Base-by-base conservation (phyloP, 2,113 vertebrate genomes). In the Rana temporaria region DNA sequence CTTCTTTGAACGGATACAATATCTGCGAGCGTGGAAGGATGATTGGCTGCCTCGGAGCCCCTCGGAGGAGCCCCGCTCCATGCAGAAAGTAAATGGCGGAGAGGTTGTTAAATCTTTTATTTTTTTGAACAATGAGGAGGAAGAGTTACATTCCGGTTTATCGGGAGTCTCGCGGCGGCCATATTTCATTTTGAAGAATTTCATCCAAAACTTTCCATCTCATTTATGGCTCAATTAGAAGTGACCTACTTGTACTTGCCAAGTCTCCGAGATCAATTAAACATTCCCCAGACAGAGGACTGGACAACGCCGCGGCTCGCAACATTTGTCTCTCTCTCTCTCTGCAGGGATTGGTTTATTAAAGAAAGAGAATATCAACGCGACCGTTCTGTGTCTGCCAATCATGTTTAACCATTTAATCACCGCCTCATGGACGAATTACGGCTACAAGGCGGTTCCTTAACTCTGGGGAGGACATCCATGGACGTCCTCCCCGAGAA, bases 161-260 rank as follows among this genome's bases (percentile, higher is more conserved):
- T 67, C 11, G 14, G 14, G 11, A 76, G 53, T 67, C 63, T 82
- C 62, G 30, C 62, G 48, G 53, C 66, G 81, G 68, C 72, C 81
- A 83, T 55, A 83, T 68, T 76, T 83, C 71, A 83, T 83, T 76
- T 76, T 83, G 71, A 83, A 83, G 64, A 83, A 83, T 83, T 83
- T 68, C 71, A 26, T 83, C 63, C 72, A 67, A 82, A 83, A 83
- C 81, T 76, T 83, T 83, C 72, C 55, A 76, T 83, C 81, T 83
- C 81, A 83, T 76, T 83, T 83, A 83, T 76, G 55, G 73, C 72
- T 83, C 81, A 83, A 83, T 83, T 83, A 83, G 71, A 83, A 75
- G 72, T 76, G 72, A 83, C 81, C 81, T 83, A 83, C 81, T 83
- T 76, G 71, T 60, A 63, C 81, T 83, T 59, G 71, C 71, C 81